Base-by-base conservation (phyloP, 2,888 invertebrate species). In the Choreutis nemorana region DNA sequence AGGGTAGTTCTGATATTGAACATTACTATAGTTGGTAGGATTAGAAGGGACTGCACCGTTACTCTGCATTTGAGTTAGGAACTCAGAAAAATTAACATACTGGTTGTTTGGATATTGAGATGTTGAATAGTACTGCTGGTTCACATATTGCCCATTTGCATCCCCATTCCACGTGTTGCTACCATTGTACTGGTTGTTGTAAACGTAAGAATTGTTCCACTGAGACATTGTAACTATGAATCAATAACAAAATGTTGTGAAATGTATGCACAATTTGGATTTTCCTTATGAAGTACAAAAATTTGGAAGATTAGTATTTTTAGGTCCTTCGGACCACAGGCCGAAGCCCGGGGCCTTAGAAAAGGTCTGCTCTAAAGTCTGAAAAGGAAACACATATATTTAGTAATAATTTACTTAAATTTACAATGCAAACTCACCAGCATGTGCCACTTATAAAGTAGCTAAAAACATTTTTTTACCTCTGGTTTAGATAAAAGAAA, bases 81-180 rank as follows among this genome's bases (percentile, higher is more conserved):
- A 78, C 35, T 75, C 71, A 44, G 73, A 60, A 42, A 77, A 77
- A 36, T 64, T 70, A 9, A 77, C 72, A 61, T 78, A 78, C 25
- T 73, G 77, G 32, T 59, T 62, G 29, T 41, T 48, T 20, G 60
- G 47, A 36, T 49, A 48, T 35, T 60, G 62, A 38, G 60, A 55
- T 39, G 59, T 56, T 7, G 48, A 43, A 45, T 66, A 71, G 40
- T 67, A 67, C n/a, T 50, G 35, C 44, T 66, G 70, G 41, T 65
- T 67, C 13, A 44, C 35, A 45, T 62, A 68, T 40, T 72, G 71
- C 24, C 46, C 41, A 41, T 63, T 70, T 23, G 50, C 45, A 36
- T 70, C 72, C 24, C 57, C 53, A 29, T 65, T 66, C 73, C 75
- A 77, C 25, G 44, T 45, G 32, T 53, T 57, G 25, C 53, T 40